A percentile compares a stretch with the other conserved stretches of the same genome.
phyloP scores from a whole-genome alignment of 2,797 vertebrate species.

The Balearica regulorum region DNA sequence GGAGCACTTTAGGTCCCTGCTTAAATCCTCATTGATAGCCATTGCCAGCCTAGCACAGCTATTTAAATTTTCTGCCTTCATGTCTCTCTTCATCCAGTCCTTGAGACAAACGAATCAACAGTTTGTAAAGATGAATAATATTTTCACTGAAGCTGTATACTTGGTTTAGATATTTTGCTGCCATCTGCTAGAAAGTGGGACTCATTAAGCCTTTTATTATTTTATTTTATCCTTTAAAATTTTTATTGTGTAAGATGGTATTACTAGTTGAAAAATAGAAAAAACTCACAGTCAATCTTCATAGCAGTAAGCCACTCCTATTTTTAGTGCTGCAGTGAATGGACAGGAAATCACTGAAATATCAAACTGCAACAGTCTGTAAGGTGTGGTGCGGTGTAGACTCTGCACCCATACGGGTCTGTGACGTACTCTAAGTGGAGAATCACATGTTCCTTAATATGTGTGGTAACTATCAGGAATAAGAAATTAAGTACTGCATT shows the following conservation, averaged over 20 bases:
- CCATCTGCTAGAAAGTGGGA: neutral
- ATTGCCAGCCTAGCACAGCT: neutral
- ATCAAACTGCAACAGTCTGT: neutral
- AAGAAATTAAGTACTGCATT: neutral
- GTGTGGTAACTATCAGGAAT: neutral
- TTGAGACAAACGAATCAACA: neutral
- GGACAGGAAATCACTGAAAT: neutral
- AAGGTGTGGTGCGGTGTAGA: neutral
- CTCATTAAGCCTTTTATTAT: neutral
- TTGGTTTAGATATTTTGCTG: neutral
- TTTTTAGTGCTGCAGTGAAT: neutral
- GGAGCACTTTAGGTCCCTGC: neutral
- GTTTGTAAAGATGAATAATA: neutral
- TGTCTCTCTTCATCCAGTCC: neutral
- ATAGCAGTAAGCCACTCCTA: neutral
- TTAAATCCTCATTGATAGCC: neutral
- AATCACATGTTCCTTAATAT: neutral
- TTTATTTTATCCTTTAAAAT: neutral
- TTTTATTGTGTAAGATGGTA: neutral
- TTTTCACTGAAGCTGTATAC: neutral
- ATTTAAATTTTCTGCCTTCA: neutral
- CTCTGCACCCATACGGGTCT: accelerated
- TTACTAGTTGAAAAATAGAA: neutral
- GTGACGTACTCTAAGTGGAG: neutral
- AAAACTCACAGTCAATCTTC: neutral